Evolutionary conservation across 2,888 invertebrate species (phyloP), one percentile per base, ranked within the genome.

Genomic region (Watsonalla binaria): DNA sequence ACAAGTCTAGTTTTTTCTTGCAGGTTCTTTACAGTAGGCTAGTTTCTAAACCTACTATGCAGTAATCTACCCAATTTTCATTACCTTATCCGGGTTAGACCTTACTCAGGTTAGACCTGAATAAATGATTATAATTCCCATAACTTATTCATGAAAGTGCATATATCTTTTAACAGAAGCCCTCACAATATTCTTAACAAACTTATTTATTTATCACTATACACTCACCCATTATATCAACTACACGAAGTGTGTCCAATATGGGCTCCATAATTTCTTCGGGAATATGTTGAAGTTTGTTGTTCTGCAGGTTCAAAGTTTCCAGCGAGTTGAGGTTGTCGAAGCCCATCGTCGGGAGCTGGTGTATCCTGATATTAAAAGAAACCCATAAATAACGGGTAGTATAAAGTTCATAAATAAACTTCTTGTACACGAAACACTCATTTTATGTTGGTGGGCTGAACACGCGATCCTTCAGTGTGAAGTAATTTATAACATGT

Each of bases 251-350:
- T 0, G 97, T 97, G 78, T 97, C 97, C 67, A 97, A 92, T 58
- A 97, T 94, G 13, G 96, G 96, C 76, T 97, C 96, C 93, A 96
- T 97, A 51, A 97, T 95, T 76, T 97, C 97, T 75, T 96, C 96
- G 0, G 96, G 93, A 64, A 97, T 94, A 65, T 95, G 94, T 63
- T 92, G 93, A 62, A 98, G 86, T 80, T 96, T 96, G 86, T 97
- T 97, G 80, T 97, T 97, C 81, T 97, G 96, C 55, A 98, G 90
- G 79, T 95, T 97, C 49, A 98, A 82, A 8, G 96, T 96, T 90
- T 97, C 97, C 85, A 98, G 85, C 2, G 97, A 97, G 84, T 97
- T 97, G 58, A 98, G 90, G 80, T 96, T 96, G 75, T 97, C 96
- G 76, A 98, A 97, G 46, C 96, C 94, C 92, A 96, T 93, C 33